These are phyloP conservation scores for Kryphioiulus occultus DNA, from an alignment of 2,888 invertebrate species.

Conservation along the genomic window DNA sequence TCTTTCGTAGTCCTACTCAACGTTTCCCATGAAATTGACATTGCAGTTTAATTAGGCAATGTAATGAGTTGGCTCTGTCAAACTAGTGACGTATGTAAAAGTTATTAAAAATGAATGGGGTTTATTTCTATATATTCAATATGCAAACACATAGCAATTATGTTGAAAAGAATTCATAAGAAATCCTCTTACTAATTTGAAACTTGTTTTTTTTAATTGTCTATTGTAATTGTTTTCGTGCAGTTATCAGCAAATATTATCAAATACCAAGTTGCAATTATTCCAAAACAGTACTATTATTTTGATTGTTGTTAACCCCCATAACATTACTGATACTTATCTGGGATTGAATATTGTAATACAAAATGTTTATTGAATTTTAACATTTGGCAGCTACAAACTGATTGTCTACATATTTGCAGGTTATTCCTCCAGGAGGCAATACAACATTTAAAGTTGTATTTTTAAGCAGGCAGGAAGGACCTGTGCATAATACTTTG, in stretches of 20 bases:
- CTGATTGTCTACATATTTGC: neutral
- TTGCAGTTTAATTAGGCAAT: neutral
- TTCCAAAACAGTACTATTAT: no score
- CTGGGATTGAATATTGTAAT: no score
- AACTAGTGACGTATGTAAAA: neutral
- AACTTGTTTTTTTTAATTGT: neutral
- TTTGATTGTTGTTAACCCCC: no score
- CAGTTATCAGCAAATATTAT: neutral
- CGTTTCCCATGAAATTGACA: neutral
- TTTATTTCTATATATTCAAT: no score
- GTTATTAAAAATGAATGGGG: neutral
- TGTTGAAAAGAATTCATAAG: neutral
- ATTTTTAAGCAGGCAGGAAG: conserved; percentile 91
- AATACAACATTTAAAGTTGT: conserved; percentile 96
- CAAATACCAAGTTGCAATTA: neutral
- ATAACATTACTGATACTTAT: no score
- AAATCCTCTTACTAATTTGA: neutral
- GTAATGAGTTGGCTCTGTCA: neutral
- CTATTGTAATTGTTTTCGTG: neutral
- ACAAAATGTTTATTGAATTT: no score
- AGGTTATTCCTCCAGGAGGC: conserved; percentile 87
- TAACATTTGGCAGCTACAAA: neutral
- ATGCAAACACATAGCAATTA: neutral
- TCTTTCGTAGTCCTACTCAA: neutral
- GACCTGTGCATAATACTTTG: conserved; percentile 83